A percentile compares a stretch with the other conserved stretches of the same genome.
Conservation (phyloP, 2,888 invertebrate species). For the Nysson spinosus region DNA sequence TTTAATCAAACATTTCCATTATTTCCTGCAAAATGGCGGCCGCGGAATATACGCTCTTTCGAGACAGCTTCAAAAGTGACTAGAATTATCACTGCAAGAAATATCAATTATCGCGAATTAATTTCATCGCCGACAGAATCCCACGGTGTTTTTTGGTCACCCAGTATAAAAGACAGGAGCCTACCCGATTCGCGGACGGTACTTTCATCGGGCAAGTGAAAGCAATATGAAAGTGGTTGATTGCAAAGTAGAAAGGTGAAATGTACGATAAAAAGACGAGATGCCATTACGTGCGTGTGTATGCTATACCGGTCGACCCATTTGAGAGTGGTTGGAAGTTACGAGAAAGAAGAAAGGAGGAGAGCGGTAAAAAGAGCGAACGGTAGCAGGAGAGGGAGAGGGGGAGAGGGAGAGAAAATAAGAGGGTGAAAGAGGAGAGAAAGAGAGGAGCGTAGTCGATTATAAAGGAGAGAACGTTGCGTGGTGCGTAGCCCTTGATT, state of each 20-base stretch:
- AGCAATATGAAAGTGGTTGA: conserved; percentile 78
- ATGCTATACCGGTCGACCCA: conserved; percentile 70
- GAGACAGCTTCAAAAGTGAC: too few species aligned
- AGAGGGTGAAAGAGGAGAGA: not conserved
- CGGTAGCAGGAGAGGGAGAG: conserved; percentile 6
- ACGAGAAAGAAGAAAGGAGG: conserved; percentile 24
- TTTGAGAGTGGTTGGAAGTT: conserved; percentile 68
- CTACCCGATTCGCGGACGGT: conserved; percentile 71
- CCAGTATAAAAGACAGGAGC: conserved; percentile 63
- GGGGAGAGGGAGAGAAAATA: conserved; percentile 22
- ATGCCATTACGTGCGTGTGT: conserved; percentile 72
- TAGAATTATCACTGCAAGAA: too few species aligned
- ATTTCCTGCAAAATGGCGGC: too few species aligned
- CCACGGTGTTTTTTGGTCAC: conserved; percentile 31
- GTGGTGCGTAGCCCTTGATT: conserved; percentile 63
- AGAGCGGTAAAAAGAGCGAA: conserved; percentile 22
- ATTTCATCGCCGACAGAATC: too few species aligned
- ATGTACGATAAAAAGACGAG: conserved; percentile 77
- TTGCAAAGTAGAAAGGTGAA: conserved; percentile 78
- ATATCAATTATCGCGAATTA: not conserved
- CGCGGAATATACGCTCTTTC: too few species aligned
- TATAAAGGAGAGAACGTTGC: conserved; percentile 12
- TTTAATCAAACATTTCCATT: too few species aligned
- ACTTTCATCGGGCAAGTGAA: conserved; percentile 78
- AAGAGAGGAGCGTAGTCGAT: conserved; percentile 44